A percentile compares a stretch with the other conserved stretches of the same genome.
These are phyloP conservation scores for Alca torda DNA, from an alignment of 2,797 vertebrate genomes.

Conservation along the genomic window DNA sequence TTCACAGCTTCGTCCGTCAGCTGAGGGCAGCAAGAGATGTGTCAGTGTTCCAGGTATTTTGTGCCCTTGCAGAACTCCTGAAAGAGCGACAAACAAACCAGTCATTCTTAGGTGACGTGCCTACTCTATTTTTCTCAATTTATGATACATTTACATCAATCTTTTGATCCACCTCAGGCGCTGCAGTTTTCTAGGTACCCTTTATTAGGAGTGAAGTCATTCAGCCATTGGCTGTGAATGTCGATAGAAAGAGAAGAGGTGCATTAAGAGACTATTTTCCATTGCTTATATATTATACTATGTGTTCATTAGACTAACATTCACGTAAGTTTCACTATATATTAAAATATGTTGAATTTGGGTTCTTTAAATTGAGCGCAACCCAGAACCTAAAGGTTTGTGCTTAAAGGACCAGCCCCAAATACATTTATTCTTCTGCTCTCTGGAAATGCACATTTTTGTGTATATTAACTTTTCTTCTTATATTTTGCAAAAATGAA, in stretches of 20 bases:
- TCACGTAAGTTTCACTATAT: not conserved
- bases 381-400: not conserved
- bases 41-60: conserved; percentile 75
- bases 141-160: not conserved
- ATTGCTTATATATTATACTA: not conserved
- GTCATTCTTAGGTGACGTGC: not conserved
- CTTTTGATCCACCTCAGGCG: not conserved
- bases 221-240: not conserved
- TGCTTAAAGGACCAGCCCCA: not conserved
- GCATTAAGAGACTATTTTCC: not conserved
- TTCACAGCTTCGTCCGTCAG: conserved; percentile 78
- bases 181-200: not conserved
- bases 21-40: conserved; percentile 78
- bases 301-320: not conserved
- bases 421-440: not conserved
- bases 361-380: not conserved
- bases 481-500: not conserved
- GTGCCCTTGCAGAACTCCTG: conserved; percentile 81
- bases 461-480: not conserved
- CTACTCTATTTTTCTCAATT: not conserved
- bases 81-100: not conserved
- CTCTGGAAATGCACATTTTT: not conserved
- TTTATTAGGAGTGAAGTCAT: not conserved
- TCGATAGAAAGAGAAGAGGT: not conserved
- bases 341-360: not conserved